Base-by-base conservation (phyloP, 2,113 vertebrate species). In the Pterocles burchelli region DNA sequence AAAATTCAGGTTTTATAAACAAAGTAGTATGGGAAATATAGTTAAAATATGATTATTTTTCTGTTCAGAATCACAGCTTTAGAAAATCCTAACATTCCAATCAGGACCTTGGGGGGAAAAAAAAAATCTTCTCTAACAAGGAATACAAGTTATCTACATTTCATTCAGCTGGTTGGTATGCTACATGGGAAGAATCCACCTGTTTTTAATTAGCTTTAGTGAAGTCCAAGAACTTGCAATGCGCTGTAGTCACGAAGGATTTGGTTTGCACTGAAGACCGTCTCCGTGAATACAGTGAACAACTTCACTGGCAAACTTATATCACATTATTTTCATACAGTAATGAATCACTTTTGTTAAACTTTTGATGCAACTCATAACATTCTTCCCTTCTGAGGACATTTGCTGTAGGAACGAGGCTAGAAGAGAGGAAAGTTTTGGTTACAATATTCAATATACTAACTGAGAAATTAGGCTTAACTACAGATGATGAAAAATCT, bases 1-100 rank as follows among this genome's bases (percentile, higher is more conserved):
- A 70, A 88, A 94, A 96, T 74, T 62, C 48, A 77, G 41, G 34
- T 90, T 90, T 81, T 81, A 63, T 90, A 92, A 96, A 96, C 85
- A 88, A 71, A 88, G 79, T 74, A 90, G 62, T 85, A 85, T 11
- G 26, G 71, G 28, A 54, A 72, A 61, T 86, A 71, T 6, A 63
- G 75, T 63, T 77, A 70, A 95, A 91, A 88, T 66, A 67, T 1
- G 2, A 62, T 29, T 82, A 9, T 84, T 87, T 24, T 67, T 52
- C 24, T 51, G 28, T 62, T 92, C 82, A 82, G 58, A 89, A 85
- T 79, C 41, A 51, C 38, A 72, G 36, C 25, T 89, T 85, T 51
- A 96, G 34, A 85, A 72, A 94, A 88, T 62, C 33, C 46, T 67
- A 77, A 43, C 46, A 88, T 83, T 91, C 71, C 79, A 73, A 13